phyloP scores from a whole-genome alignment of 2,113 vertebrate species.

The Bubalus kerabau region DNA sequence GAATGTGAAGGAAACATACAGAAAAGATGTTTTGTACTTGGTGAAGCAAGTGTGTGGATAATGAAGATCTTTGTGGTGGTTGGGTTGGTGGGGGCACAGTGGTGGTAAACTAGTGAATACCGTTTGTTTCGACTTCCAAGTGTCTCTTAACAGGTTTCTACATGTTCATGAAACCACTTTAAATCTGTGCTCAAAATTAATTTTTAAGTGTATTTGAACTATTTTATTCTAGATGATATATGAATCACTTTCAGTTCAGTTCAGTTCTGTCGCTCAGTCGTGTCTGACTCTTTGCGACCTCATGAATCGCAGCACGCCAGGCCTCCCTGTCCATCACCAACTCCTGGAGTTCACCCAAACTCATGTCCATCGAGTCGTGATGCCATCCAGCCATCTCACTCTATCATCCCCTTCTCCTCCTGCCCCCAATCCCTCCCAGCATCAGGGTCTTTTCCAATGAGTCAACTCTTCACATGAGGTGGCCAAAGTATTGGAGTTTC shows the following conservation, averaged over 20 bases:
- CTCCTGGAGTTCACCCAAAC: no score
- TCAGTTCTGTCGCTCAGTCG: no score
- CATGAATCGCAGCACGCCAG: no score
- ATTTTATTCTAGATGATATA: neutral
- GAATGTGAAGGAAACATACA: neutral
- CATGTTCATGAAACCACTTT: neutral
- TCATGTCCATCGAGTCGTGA: no score
- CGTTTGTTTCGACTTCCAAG: neutral
- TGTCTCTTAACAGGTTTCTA: neutral
- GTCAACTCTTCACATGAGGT: no score
- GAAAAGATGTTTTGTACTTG: neutral
- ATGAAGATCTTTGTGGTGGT: neutral
- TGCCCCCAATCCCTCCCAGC: no score
- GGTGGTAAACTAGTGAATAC: neutral
- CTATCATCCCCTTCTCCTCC: no score
- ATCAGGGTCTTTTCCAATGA: no score
- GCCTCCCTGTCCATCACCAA: no score
- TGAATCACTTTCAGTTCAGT: neutral
- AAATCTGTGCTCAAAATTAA: neutral
- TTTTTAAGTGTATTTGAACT: neutral
- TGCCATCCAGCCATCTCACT: no score
- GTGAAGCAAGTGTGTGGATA: neutral
- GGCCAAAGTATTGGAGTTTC: no score
- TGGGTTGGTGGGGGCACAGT: neutral
- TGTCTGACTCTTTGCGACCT: no score